Evolutionary conservation across 2,888 invertebrate species (phyloP).

Genomic region (Plagiodera versicolora): DNA sequence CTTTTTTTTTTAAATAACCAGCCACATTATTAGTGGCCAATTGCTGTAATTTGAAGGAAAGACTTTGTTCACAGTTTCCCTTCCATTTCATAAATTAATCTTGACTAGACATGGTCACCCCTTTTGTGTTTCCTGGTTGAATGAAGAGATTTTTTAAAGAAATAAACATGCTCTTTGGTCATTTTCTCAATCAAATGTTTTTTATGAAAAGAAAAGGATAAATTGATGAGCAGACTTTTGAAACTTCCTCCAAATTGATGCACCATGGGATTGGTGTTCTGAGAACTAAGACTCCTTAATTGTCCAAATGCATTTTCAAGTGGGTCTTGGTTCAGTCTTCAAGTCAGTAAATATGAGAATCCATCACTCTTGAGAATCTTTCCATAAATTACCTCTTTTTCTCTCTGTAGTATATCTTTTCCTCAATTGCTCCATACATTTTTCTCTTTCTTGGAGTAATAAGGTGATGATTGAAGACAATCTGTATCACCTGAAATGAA

Average conservation of each 20-base stretch:
- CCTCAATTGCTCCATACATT: constrained; percentile 4
- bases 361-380: not conserved
- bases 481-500: too few relatives aligned
- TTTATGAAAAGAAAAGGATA: constrained; percentile 11
- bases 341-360: constrained; percentile 3
- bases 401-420: constrained; percentile 1
- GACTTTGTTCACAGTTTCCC: too few relatives aligned
- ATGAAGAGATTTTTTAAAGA: constrained; percentile 2
- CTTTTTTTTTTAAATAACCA: too few relatives aligned
- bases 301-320: constrained; percentile 17
- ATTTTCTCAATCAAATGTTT: constrained; percentile 15
- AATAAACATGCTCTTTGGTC: constrained; percentile 2
- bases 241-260: constrained; percentile 7
- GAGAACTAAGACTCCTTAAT: constrained; percentile 6
- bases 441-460: constrained; percentile 7
- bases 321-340: constrained; percentile 16
- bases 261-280: constrained; percentile 12
- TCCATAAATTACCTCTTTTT: constrained; percentile 8
- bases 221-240: constrained; percentile 14
- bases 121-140: too few relatives aligned
- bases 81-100: too few relatives aligned
- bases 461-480: too few relatives aligned
- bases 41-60: too few relatives aligned
- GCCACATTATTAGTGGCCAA: too few relatives aligned
- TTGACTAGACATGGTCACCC: too few relatives aligned